Evolutionary conservation across 2,888 invertebrate genomes (phyloP).

Genomic region (Orthosia gracilis): DNA sequence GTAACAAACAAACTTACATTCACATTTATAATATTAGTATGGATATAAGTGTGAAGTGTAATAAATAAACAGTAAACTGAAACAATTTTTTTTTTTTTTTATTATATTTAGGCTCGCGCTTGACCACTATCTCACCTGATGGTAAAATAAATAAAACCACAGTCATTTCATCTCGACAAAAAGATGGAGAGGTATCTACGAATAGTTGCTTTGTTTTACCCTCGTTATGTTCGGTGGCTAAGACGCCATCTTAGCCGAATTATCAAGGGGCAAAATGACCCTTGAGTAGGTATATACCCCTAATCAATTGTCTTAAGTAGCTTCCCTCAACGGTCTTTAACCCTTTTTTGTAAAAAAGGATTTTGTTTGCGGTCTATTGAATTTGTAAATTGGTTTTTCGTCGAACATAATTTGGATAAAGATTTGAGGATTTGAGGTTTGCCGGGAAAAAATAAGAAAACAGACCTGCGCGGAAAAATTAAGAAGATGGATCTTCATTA

Average conservation of each 20-base stretch:
- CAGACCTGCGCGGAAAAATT: no score
- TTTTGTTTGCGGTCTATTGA: constrained; percentile 1
- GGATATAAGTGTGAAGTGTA: no score
- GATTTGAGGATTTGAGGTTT: neutral
- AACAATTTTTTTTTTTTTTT: no score
- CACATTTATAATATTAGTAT: no score
- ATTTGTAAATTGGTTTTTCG: constrained; percentile 3
- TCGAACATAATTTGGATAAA: neutral
- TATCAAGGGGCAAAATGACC: constrained; percentile 18
- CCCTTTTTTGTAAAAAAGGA: neutral
- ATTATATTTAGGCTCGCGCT: no score
- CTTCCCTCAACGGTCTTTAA: constrained; percentile 13
- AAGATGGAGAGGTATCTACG: neutral
- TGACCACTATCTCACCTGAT: no score
- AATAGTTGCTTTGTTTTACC: constrained; percentile 34
- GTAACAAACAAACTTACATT: no score
- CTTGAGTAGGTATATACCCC: constrained; percentile 24
- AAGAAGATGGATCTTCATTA: neutral
- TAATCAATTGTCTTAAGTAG: constrained; percentile 38
- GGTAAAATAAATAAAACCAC: neutral
- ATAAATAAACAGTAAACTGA: neutral
- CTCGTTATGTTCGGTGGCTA: constrained; percentile 14
- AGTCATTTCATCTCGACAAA: neutral
- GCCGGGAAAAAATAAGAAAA: neutral
- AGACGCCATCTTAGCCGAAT: constrained; percentile 23